A percentile compares a stretch with the other conserved stretches of the same genome.
These are phyloP conservation scores for Parelbella ahira DNA, from an alignment of 2,888 invertebrate genomes.

Conservation along the genomic window DNA sequence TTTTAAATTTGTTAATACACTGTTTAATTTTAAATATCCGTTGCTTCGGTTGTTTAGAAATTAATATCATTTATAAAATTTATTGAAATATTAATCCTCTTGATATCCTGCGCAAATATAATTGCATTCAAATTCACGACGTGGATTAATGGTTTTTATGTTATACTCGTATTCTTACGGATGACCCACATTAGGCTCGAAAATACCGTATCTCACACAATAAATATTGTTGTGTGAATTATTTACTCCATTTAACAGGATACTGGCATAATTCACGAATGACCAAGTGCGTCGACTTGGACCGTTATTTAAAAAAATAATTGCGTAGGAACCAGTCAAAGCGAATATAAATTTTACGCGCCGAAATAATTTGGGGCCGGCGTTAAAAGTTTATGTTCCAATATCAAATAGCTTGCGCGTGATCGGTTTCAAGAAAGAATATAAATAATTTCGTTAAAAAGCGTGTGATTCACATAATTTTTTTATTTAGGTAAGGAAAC, in stretches of 20 bases:
- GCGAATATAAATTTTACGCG: slow-evolving; percentile 1
- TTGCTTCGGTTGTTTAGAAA: too few species aligned
- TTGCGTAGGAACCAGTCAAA: slow-evolving; percentile 6
- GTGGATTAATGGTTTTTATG: slow-evolving; percentile 13
- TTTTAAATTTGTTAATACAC: too few species aligned
- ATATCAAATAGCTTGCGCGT: slow-evolving; percentile 3
- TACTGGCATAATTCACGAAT: slow-evolving; percentile 15
- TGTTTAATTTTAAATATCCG: too few species aligned
- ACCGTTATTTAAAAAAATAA: slow-evolving; percentile 15
- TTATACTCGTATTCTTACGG: slow-evolving; percentile 7
- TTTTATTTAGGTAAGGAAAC: too few species aligned
- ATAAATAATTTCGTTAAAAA: too few species aligned
- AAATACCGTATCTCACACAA: slow-evolving; percentile 9
- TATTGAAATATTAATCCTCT: too few species aligned
- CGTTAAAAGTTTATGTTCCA: slow-evolving; percentile 9
- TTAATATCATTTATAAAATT: too few species aligned
- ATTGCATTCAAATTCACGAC: slow-evolving; percentile 6
- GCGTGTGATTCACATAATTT: too few species aligned
- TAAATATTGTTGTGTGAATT: slow-evolving; percentile 9
- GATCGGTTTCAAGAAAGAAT: slow-evolving; percentile 5
- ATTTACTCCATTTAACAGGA: slow-evolving; percentile 23
- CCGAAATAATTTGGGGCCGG: slow-evolving; percentile 2
- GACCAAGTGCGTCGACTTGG: neutral
- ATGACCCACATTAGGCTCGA: slow-evolving; percentile 9
- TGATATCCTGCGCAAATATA: slow-evolving; percentile 4